Base-by-base conservation (phyloP, 2,888 invertebrate genomes). In the Eristalinus sepulchralis region DNA sequence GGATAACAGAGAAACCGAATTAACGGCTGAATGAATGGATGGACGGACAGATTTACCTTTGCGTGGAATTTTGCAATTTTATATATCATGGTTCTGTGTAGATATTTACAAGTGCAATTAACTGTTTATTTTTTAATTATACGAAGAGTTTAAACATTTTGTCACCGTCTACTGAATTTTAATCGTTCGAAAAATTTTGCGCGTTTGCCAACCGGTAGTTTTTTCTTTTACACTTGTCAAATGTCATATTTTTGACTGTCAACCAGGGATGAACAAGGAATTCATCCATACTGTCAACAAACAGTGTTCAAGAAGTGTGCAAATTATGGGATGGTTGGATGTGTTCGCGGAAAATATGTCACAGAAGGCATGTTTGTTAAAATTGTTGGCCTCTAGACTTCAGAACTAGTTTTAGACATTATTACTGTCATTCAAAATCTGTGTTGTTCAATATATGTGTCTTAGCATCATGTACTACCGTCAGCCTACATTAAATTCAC, bases 41-140 rank as follows among this genome's bases (percentile, higher is more conserved):
- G n/a, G n/a, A 24, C 17, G 17, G 17, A 8, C 17, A 17, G 47
- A 1, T 3, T 0, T 80, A 80, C 83, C 80, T 66, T 66, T 68
- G 64, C 22, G 17, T 60, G 8, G 6, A 70, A 63, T 17, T 75
- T 83, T 17, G 57, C 20, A 17, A 83, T 67, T 83, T 57, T 39
- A 55, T 68, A 68, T 62, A 68, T 24, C 11, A 17, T 17, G n/a
- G 47, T 20, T 47, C 4, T 4, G 6, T 8, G 39, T 17, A 31
- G 27, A 8, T 31, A 53, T 10, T 31, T 4, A 55, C 62, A 10
- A 24, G 22, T 33, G 20, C 9, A 39, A 3, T 8, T 11, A 34
- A 10, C 1, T n/a, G 9, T 36, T 31, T 24, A 31, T 36, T 66
- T n/a, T 47, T 3, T 13, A 17, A 13, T 31, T 1, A 13, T 24